A percentile compares a stretch with the other conserved stretches of the same genome.
Evolutionary conservation across 2,113 vertebrate species (phyloP).

Genomic region (sheep (Ovis aries)): DNA sequence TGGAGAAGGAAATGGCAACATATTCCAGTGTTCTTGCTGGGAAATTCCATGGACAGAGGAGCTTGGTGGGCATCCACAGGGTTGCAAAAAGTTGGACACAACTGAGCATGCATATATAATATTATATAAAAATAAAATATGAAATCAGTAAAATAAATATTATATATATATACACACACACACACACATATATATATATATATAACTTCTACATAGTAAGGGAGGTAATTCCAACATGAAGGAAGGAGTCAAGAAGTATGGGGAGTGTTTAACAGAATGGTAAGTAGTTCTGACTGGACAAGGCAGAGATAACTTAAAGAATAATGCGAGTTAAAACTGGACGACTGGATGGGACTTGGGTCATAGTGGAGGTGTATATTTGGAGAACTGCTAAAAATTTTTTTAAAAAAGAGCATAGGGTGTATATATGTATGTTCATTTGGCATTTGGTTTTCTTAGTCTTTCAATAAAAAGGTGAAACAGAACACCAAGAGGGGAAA

Average conservation of each 20-base stretch:
- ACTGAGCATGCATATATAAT: not conserved
- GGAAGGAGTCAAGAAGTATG: not conserved
- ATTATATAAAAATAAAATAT: not conserved
- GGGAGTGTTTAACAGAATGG: not conserved
- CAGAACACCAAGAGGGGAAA: not conserved
- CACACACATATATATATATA: not conserved
- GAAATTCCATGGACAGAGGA: not conserved
- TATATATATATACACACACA: too few relatives aligned
- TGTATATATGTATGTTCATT: not conserved
- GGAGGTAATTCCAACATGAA: not conserved
- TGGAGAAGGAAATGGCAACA: not conserved
- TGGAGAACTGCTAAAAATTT: not conserved
- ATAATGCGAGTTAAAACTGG: not conserved
- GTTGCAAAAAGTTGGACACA: not conserved
- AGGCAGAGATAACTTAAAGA: not conserved
- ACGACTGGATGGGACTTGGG: not conserved
- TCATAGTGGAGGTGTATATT: not conserved
- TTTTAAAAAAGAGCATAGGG: not conserved
- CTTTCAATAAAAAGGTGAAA: constrained; percentile 39
- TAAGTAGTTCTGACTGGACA: not conserved
- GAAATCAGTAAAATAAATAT: not conserved
- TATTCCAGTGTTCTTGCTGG: not conserved
- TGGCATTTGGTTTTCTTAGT: constrained; percentile 38
- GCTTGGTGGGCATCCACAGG: not conserved
- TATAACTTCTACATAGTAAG: not conserved